A percentile compares a stretch with the other conserved stretches of the same genome.
These are phyloP conservation scores for Trichechus manatus DNA, from an alignment of 2,113 vertebrate species.

Conservation along the genomic window DNA sequence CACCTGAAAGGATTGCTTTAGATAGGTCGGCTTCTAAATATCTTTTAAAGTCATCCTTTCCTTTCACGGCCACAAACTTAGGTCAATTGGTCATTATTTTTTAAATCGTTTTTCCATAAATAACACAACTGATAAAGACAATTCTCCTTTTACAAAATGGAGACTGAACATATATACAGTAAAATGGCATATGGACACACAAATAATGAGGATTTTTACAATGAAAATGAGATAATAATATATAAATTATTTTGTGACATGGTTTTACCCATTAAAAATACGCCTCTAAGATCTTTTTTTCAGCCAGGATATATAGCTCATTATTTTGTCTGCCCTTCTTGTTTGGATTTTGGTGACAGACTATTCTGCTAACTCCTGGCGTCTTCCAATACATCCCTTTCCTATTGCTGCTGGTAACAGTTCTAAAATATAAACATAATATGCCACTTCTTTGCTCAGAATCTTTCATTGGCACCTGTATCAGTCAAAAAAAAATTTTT, in stretches of 20 bases:
- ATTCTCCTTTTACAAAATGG: background rate
- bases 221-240: background rate
- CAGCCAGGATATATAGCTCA: background rate
- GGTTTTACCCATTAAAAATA: constrained; percentile 26
- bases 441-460: background rate
- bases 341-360: background rate
- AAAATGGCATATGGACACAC: background rate
- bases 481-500: background rate
- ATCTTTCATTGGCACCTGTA: background rate
- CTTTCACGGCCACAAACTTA: background rate
- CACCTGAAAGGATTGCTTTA: background rate
- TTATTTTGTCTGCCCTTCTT: constrained; percentile 8
- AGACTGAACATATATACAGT: background rate
- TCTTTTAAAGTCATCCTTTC: background rate
- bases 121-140: background rate
- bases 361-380: background rate
- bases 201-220: constrained; percentile 16
- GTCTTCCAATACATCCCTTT: background rate
- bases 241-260: background rate
- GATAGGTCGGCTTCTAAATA: background rate
- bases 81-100: background rate
- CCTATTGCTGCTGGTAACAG: background rate
- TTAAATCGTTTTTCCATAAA: background rate
- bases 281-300: background rate
- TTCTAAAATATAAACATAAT: background rate